Conservation (phyloP, 2,888 invertebrate species). For the Volucella zonaria region DNA sequence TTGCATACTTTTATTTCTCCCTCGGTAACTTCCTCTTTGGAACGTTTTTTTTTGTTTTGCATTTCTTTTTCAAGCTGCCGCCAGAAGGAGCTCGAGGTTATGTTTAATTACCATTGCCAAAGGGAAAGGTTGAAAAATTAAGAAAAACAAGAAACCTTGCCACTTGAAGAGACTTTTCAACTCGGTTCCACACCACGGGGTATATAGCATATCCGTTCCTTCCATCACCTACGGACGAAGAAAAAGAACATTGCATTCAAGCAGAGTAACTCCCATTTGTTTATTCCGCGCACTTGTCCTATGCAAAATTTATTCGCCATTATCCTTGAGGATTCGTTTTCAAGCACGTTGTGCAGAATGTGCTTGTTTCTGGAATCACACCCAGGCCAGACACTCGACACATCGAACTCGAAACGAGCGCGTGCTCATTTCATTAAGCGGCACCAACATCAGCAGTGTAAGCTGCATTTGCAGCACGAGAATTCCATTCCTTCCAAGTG, state of each 20-base stretch:
- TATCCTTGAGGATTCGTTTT: constrained; percentile 68
- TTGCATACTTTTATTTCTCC: constrained; percentile 35
- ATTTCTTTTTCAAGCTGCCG: constrained; percentile 38
- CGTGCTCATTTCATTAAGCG: constrained; percentile 66
- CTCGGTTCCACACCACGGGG: not conserved
- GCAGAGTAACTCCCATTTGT: constrained; percentile 44
- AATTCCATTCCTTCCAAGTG: constrained; percentile 10
- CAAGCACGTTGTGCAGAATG: constrained; percentile 54
- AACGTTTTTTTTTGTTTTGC: constrained; percentile 13
- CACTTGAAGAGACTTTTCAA: constrained; percentile 33
- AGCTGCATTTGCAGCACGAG: not conserved
- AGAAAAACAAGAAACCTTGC: constrained; percentile 7
- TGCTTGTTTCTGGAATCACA: constrained; percentile 53
- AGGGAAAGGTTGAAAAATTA: constrained; percentile 25
- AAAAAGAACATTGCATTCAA: constrained; percentile 67
- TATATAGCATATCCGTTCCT: not conserved
- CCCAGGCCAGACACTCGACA: constrained; percentile 67
- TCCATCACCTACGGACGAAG: not conserved
- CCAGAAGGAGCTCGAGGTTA: constrained; percentile 32
- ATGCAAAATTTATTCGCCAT: constrained; percentile 71
- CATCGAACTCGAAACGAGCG: constrained; percentile 57
- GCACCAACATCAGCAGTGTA: not conserved
- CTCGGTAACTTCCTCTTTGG: constrained; percentile 41
- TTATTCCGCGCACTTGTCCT: constrained; percentile 63
- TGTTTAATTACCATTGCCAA: constrained; percentile 67